Evolutionary conservation across 2,888 invertebrate species (phyloP).

Genomic region (Leptinotarsa rubiginosa): DNA sequence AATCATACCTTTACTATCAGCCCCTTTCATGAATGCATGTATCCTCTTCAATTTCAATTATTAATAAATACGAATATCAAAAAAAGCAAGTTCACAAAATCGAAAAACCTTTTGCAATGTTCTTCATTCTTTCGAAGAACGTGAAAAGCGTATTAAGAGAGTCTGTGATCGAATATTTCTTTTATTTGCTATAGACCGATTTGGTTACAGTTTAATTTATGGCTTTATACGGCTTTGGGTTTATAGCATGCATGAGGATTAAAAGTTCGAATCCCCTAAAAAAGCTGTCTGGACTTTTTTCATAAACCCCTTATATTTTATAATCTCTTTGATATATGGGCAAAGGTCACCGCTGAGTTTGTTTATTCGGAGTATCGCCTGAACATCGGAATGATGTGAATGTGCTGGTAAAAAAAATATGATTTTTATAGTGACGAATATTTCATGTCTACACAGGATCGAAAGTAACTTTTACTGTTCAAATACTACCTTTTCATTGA

Average conservation of each 20-base stretch:
- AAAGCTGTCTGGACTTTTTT: conserved; percentile 27
- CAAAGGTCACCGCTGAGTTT: conserved; percentile 7
- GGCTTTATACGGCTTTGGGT: conserved; percentile 15
- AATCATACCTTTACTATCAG: too few species aligned
- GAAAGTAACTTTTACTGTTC: not conserved
- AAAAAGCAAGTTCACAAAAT: too few species aligned
- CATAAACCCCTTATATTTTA: conserved; percentile 22
- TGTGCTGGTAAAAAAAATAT: not conserved
- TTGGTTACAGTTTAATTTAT: conserved; percentile 22
- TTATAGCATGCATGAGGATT: conserved; percentile 23
- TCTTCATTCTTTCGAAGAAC: not conserved
- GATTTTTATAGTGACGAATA: not conserved
- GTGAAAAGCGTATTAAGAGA: not conserved
- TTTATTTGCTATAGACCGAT: conserved; percentile 16
- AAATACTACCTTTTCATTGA: not conserved
- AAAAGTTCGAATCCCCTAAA: conserved; percentile 22
- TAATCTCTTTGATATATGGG: conserved; percentile 27
- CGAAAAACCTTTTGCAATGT: not conserved
- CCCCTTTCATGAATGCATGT: too few species aligned
- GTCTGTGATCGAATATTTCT: not conserved
- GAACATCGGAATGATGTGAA: not conserved
- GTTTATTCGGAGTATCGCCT: not conserved
- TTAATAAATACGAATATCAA: too few species aligned
- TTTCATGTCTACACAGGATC: too few species aligned
- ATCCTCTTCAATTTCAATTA: too few species aligned